A percentile compares a stretch with the other conserved stretches of the same genome.
phyloP scores from a whole-genome alignment of 2,797 vertebrate species.

The Chloroceryle inda region DNA sequence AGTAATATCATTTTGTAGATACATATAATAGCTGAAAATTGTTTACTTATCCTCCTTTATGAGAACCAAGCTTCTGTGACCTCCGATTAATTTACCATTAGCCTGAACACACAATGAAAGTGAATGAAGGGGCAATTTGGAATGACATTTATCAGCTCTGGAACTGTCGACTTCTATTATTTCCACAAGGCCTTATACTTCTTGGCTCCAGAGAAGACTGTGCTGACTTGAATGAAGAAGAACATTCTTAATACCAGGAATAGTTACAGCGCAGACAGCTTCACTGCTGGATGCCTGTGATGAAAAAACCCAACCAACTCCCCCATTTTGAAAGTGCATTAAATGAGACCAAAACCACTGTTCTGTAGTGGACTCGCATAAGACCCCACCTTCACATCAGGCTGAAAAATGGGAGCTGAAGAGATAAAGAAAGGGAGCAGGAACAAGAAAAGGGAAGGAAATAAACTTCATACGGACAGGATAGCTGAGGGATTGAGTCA shows the following conservation, averaged over 20 bases:
- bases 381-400: background rate
- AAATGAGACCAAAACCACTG: background rate
- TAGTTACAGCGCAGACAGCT: background rate
- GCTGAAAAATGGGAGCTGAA: background rate
- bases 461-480: background rate
- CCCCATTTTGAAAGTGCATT: background rate
- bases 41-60: constrained; percentile 57
- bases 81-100: constrained; percentile 72
- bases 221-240: constrained; percentile 60
- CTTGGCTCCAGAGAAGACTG: constrained; percentile 61
- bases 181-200: constrained; percentile 73
- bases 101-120: constrained; percentile 55
- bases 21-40: constrained; percentile 63
- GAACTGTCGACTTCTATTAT: constrained; percentile 66
- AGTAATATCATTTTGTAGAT: constrained; percentile 67
- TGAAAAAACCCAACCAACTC: background rate
- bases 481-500: background rate
- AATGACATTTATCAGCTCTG: constrained; percentile 78
- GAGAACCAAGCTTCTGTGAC: constrained; percentile 39
- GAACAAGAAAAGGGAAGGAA: background rate
- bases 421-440: background rate
- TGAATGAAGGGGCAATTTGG: constrained; percentile 71
- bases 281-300: background rate
- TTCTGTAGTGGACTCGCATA: background rate
- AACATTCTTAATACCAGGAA: constrained; percentile 39